Evolutionary conservation across 35 echinoderm and acorn worm genomes (phyloP), one percentile per base, ranked within the genome.

Genomic region (Eucidaris tribuloides): DNA sequence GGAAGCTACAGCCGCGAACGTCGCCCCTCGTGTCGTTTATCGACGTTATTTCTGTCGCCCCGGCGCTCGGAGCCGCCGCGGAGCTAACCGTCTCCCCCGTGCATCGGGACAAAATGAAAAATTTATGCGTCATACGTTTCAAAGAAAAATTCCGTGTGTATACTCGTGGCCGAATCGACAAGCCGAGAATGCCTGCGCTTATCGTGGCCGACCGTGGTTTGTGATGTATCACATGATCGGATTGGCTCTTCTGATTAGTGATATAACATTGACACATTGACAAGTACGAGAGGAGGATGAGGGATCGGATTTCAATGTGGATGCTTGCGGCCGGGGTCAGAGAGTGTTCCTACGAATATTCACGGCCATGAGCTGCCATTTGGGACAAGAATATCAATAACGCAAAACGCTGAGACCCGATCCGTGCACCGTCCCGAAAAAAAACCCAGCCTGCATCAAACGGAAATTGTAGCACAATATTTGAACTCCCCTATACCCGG

Each of bases 11-110:
- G 68, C 68, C 68, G 38, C 68, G 68, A 74, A 74, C 68, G 68
- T 74, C 68, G 38, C 68, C 68, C 68, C 37, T 36, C 68, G 68
- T n/a, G 68, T 74, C 68, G 68, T 74, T 74, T 74, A 74, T 74
- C 40, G 68, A 74, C 68, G 41, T 74, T 74, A 44, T 74, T 38
- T 44, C 68, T 44, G 68, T 74, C 68, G 68, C 68, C 68, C 24
- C 41, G 68, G 68, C 68, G 68, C 34, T 74, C 34, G 68, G 68
- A 74, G 68, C 68, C 68, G 68, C 35, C 68, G 68, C 68, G 68
- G 37, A 74, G 68, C 34, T 36, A 44, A 17, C 68, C 68, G 9
- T n/a, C 22, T 74, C 68, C 68, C 68, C 68, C 34, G n/a, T 74
- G 68, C 38, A 40, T 40, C 23, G 9, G 68, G n/a, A n/a, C 37